Conservation (phyloP, 2,797 vertebrate genomes). For the Ambastaia sidthimunki region DNA sequence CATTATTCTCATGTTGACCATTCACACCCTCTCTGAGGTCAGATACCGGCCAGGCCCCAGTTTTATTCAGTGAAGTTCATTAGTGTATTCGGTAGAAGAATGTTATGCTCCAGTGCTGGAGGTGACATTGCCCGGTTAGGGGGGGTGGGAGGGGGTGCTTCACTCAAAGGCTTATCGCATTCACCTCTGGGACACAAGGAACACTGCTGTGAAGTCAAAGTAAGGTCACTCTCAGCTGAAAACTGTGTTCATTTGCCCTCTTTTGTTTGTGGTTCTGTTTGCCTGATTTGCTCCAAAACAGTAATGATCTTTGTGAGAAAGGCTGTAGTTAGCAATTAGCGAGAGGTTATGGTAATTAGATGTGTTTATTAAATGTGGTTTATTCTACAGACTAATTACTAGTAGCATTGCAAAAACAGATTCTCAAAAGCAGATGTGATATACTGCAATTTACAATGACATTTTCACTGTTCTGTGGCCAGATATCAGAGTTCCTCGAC, state of each 20-base stretch:
- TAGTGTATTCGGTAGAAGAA: conserved; percentile 59
- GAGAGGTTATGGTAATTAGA: conserved; percentile 35
- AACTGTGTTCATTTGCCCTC: conserved; percentile 30
- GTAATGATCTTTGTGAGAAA: conserved; percentile 32
- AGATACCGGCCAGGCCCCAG: conserved; percentile 70
- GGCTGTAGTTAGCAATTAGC: conserved; percentile 36
- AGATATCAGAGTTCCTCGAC: conserved; percentile 71
- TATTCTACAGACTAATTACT: conserved; percentile 27
- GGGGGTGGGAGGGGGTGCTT: conserved; percentile 51
- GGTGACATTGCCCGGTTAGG: conserved; percentile 55
- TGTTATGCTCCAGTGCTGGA: conserved; percentile 57
- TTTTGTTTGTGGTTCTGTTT: conserved; percentile 50
- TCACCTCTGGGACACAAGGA: conserved; percentile 44
- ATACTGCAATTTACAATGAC: not conserved
- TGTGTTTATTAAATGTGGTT: conserved; percentile 27
- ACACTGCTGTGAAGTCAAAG: conserved; percentile 60
- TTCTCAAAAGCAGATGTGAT: not conserved
- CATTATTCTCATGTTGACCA: conserved; percentile 74
- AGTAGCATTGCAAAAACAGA: not conserved
- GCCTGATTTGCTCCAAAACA: conserved; percentile 46
- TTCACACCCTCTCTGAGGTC: conserved; percentile 79
- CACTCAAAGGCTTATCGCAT: conserved; percentile 57
- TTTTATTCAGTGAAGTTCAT: conserved; percentile 62
- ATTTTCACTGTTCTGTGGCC: not conserved
- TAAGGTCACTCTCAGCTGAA: conserved; percentile 49